A percentile compares a stretch with the other conserved stretches of the same genome.
These are phyloP conservation scores for Oscheius sp. DNA, from an alignment of 2,888 invertebrate species.

Conservation along the genomic window DNA sequence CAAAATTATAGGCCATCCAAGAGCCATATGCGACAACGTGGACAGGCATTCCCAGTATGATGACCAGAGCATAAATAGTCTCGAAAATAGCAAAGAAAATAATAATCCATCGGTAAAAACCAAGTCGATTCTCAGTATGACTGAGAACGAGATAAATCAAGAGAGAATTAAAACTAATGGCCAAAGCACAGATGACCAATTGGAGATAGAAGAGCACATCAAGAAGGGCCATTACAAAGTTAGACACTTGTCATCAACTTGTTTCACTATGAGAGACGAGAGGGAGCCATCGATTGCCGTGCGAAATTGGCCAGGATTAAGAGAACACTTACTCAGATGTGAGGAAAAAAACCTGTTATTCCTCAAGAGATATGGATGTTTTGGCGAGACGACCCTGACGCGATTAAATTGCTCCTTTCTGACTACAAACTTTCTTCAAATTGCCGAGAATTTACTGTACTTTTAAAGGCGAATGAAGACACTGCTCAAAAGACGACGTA, in stretches of 20 bases:
- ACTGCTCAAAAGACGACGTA: too few relatives aligned
- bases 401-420: too few relatives aligned
- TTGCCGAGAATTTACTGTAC: too few relatives aligned
- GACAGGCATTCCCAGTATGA: slow-evolving; percentile 12
- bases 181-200: background rate
- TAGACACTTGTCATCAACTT: background rate
- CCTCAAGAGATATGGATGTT: too few relatives aligned
- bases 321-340: background rate
- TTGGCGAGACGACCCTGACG: too few relatives aligned
- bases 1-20: slow-evolving; percentile 8
- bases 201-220: background rate
- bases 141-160: slow-evolving; percentile 5
- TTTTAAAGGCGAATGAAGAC: too few relatives aligned
- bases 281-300: background rate
- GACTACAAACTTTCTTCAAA: too few relatives aligned
- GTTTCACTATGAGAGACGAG: background rate
- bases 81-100: slow-evolving; percentile 5
- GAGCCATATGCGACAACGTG: slow-evolving; percentile 18
- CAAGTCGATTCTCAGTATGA: background rate
- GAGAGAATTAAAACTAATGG: background rate
- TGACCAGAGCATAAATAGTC: slow-evolving; percentile 6
- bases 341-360: background rate
- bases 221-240: background rate
- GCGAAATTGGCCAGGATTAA: background rate
- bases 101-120: slow-evolving; percentile 22